Evolutionary conservation across 2,113 vertebrate species (phyloP).

Genomic region (Ramphastos sulfuratus): DNA sequence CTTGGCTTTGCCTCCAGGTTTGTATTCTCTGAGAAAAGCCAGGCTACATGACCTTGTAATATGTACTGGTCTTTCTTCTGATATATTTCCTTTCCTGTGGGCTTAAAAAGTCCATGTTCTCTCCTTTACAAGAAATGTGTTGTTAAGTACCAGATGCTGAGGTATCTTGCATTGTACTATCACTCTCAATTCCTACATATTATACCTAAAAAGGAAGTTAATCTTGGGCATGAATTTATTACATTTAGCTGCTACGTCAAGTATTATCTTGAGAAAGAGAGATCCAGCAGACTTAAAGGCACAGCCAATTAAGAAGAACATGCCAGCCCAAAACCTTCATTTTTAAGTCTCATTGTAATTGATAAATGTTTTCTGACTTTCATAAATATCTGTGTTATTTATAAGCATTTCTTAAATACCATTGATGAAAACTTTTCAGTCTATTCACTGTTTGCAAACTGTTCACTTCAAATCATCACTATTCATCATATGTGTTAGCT

Average conservation of each 20-base stretch:
- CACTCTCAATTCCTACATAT: neutral
- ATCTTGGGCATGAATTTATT: neutral
- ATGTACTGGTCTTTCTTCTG: neutral
- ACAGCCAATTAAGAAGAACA: neutral
- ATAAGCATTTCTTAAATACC: neutral
- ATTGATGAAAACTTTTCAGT: slow-evolving; percentile 26
- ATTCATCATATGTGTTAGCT: slow-evolving; percentile 29
- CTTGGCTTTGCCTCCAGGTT: neutral
- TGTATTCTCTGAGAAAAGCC: neutral
- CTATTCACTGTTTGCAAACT: slow-evolving; percentile 55
- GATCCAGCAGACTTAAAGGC: neutral
- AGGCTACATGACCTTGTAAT: neutral
- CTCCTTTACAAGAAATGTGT: neutral
- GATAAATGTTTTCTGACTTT: neutral
- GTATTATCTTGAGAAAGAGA: neutral
- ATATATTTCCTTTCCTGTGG: neutral
- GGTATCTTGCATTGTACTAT: neutral
- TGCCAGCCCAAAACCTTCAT: neutral
- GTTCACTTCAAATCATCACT: slow-evolving; percentile 42
- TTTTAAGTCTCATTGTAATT: slow-evolving; percentile 6
- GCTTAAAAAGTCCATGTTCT: neutral
- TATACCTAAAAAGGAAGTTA: neutral
- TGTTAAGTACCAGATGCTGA: neutral
- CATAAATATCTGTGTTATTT: slow-evolving; percentile 32
- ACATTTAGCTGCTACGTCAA: neutral